Evolutionary conservation across 1,140 invertebrate genomes (phyloP).

Genomic region (Drosophila bipectinata): DNA sequence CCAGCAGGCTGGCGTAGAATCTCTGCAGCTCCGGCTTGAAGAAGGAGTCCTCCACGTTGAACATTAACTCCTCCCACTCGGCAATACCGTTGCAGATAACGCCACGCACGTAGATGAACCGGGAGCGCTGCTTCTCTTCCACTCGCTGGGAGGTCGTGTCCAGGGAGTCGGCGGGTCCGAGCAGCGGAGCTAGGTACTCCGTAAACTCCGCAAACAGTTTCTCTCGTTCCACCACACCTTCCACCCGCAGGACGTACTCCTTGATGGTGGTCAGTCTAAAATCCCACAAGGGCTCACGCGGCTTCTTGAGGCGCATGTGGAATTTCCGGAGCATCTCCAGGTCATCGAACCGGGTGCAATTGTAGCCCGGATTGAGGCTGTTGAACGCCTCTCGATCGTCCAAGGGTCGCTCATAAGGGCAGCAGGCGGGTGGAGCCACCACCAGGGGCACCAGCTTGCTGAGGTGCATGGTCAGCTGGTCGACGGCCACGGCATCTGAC

Average conservation of each 20-base stretch:
- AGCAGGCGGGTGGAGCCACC: slow-evolving; percentile 42
- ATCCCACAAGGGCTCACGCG: slow-evolving; percentile 54
- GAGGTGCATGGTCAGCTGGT: slow-evolving; percentile 32
- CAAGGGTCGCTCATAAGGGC: slow-evolving; percentile 64
- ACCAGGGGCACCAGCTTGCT: slow-evolving; percentile 46
- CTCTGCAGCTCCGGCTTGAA: slow-evolving; percentile 57
- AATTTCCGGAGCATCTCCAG: slow-evolving; percentile 60
- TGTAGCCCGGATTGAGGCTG: slow-evolving; percentile 61
- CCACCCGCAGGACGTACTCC: slow-evolving; percentile 44
- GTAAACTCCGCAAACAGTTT: slow-evolving; percentile 36
- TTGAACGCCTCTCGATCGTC: slow-evolving; percentile 72
- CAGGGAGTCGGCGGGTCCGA: slow-evolving; percentile 8
- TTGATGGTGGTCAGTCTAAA: slow-evolving; percentile 47
- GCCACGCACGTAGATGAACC: slow-evolving; percentile 72
- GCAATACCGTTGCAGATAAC: slow-evolving; percentile 69
- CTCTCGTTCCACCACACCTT: slow-evolving; percentile 30
- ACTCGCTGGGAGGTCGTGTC: background rate
- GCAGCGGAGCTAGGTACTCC: slow-evolving; percentile 8
- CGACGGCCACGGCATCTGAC: slow-evolving; percentile 38
- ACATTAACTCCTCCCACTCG: slow-evolving; percentile 71
- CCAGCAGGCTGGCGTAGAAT: slow-evolving; percentile 26
- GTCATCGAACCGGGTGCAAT: slow-evolving; percentile 68
- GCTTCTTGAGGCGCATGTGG: slow-evolving; percentile 53
- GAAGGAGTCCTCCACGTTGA: slow-evolving; percentile 50
- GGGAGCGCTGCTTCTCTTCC: slow-evolving; percentile 48